Conservation (phyloP, 2,888 invertebrate species). For the Heliconius cydno region DNA sequence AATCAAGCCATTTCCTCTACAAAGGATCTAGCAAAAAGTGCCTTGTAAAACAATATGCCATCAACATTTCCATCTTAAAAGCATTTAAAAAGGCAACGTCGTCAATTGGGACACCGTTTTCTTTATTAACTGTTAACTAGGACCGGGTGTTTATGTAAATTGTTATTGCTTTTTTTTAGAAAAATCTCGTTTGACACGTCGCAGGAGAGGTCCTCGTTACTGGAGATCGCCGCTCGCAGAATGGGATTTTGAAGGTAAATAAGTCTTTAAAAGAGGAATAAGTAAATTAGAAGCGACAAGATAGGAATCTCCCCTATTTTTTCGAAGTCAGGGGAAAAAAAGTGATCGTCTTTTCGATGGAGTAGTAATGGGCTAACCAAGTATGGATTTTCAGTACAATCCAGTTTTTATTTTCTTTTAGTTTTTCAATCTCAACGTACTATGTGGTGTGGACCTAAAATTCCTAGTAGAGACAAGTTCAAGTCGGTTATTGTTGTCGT, state of each 20-base stretch:
- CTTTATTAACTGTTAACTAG: conserved; percentile 84
- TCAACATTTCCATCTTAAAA: conserved; percentile 78
- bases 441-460: neutral
- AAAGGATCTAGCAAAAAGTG: conserved; percentile 54
- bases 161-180: conserved; percentile 77
- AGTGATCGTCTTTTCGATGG: conserved; percentile 77
- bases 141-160: conserved; percentile 82
- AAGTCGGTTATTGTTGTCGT: neutral
- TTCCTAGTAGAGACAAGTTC: neutral
- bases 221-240: conserved; percentile 74
- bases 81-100: conserved; percentile 70
- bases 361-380: conserved; percentile 54
- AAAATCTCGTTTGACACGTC: conserved; percentile 80
- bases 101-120: conserved; percentile 80
- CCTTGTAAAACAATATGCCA: conserved; percentile 76
- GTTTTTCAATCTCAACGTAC: neutral
- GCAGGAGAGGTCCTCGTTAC: conserved; percentile 70
- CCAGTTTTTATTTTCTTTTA: neutral
- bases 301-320: conserved; percentile 89
- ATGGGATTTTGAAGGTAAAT: conserved; percentile 87
- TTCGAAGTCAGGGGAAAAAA: conserved; percentile 75
- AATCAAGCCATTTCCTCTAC: conserved; percentile 51
- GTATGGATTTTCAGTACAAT: conserved; percentile 56
- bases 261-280: conserved; percentile 89
- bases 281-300: conserved; percentile 91